phyloP scores from a whole-genome alignment of 2,797 vertebrate species.

The Micropoecilia bifurca region DNA sequence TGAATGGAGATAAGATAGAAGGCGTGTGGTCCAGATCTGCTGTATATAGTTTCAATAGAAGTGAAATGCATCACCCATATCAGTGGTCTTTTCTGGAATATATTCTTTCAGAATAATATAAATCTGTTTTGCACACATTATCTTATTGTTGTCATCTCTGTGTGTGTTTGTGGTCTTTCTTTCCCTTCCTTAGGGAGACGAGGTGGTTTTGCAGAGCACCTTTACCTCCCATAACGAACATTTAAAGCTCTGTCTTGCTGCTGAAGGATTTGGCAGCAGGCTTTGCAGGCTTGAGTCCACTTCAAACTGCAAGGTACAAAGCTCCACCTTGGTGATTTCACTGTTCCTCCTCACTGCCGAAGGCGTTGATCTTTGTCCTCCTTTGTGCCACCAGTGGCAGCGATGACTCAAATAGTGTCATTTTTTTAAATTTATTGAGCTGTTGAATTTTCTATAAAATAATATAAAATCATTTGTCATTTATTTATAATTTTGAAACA shows the following conservation, averaged over 20 bases:
- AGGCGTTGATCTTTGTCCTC: not conserved
- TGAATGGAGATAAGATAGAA: conserved; percentile 54
- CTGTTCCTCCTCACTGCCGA: not conserved
- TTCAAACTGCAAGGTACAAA: conserved; percentile 91
- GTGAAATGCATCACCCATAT: not conserved
- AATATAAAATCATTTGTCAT: not conserved
- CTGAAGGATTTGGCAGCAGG: conserved; percentile 91
- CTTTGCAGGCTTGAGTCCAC: conserved; percentile 92
- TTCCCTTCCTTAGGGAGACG: conserved; percentile 84
- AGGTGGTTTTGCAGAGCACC: conserved; percentile 91
- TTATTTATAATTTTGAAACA: not conserved
- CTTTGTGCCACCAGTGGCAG: not conserved
- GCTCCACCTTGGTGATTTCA: not conserved
- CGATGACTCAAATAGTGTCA: not conserved
- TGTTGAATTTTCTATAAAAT: not conserved
- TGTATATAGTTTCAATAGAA: conserved; percentile 26
- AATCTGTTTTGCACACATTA: not conserved
- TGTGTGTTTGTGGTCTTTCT: not conserved
- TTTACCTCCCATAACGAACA: conserved; percentile 87
- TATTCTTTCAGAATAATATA: not conserved
- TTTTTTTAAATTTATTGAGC: not conserved
- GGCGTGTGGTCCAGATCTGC: conserved; percentile 25
- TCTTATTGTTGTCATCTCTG: conserved; percentile 8
- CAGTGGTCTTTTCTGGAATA: not conserved
- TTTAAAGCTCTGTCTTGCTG: conserved; percentile 91